Evolutionary conservation across 2,797 vertebrate species (phyloP), one percentile per base, ranked within the genome.

Genomic region (Pterois miles): DNA sequence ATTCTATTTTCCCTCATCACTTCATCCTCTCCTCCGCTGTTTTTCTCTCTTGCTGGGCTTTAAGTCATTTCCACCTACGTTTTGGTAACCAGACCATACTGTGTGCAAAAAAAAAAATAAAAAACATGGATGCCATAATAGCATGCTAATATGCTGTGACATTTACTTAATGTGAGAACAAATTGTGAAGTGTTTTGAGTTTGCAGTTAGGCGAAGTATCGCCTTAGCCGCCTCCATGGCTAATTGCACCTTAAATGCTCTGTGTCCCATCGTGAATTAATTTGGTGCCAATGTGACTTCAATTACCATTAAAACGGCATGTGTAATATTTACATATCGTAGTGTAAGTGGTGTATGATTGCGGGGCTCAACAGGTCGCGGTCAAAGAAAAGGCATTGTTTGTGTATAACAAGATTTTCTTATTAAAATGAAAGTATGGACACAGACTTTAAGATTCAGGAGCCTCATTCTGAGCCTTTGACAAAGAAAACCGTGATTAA

Each of bases 161-260:
- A 93, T 94, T 92, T 91, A 82, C 85, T 86, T 89, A 90, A 92
- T 88, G 86, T 81, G 82, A 87, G 88, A 90, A 88, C 78, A 91
- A 90, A 91, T 82, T 84, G 85, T 73, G 36, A 83, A 88, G 76
- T 87, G 89, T 89, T 92, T 90, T 81, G 85, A 80, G 82, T 87
- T 90, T 85, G 83, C 79, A 84, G 79, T 85, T 81, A 78, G 78
- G 83, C 81, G 68, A 90, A 90, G 77, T 89, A 82, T 88, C 58
- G 50, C 74, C 59, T 58, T 71, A 74, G 76, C 81, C 23, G 69
- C 78, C 76, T 83, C 84, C 88, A 78, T 87, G 90, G 89, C 85
- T 94, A 93, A 94, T 95, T 95, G 88, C 92, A 88, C 78, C 84
- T 89, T 89, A 89, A 93, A 93, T 87, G 86, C 82, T 81, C 74